Percentiles rank a stretch among this genome's conserved stretches.
Conservation (phyloP, 2,797 vertebrate species). For the Florisuga fusca region DNA sequence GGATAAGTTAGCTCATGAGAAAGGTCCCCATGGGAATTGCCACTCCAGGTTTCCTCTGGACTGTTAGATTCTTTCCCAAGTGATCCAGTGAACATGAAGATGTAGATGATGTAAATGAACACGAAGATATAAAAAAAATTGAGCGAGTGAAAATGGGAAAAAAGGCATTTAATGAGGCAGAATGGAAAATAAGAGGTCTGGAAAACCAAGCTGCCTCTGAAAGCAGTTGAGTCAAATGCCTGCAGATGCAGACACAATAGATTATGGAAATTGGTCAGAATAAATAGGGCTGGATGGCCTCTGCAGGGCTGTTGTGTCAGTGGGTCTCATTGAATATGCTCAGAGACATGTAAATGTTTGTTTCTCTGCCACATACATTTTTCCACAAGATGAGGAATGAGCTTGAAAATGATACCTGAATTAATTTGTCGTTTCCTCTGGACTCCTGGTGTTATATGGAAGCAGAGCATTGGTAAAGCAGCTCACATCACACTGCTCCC, state of each 20-base stretch:
- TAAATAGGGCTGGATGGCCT: conserved; percentile 19
- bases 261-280: conserved; percentile 25
- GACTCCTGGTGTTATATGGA: neutral
- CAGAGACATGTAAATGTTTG: neutral
- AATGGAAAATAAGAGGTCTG: conserved; percentile 2
- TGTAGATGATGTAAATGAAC: neutral
- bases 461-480: neutral
- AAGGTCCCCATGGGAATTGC: neutral
- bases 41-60: neutral
- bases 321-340: neutral
- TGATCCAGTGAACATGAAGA: neutral
- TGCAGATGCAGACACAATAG: neutral
- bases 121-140: neutral
- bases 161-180: neutral
- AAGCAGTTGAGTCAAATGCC: neutral
- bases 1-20: neutral
- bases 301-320: neutral
- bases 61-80: neutral
- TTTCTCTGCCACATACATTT: neutral
- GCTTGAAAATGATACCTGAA: neutral
- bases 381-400: neutral
- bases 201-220: neutral
- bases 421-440: neutral
- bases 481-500: neutral
- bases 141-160: neutral